phyloP scores from a whole-genome alignment of 2,888 invertebrate species.

The Perizoma affinitatum region DNA sequence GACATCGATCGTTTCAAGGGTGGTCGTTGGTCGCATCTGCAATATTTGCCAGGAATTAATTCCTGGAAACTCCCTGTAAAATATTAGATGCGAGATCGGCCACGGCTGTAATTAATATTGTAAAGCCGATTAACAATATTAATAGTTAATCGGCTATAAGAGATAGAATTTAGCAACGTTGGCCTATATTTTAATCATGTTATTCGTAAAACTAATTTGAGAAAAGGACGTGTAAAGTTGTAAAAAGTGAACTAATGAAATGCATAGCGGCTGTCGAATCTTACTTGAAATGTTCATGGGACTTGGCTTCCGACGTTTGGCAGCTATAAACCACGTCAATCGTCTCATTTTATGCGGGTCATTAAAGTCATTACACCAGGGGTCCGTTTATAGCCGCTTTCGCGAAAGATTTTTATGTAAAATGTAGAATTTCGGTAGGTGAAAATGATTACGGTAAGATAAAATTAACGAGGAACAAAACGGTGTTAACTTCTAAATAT shows the following conservation, averaged over 20 bases:
- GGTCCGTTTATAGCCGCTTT: conserved; percentile 39
- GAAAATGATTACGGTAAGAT: conserved; percentile 25
- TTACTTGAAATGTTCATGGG: conserved; percentile 30
- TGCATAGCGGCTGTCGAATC: conserved; percentile 22
- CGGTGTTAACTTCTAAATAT: conserved; percentile 4
- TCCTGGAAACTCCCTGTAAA: conserved; percentile 33
- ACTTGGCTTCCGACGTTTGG: conserved; percentile 31
- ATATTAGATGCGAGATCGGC: conserved; percentile 28
- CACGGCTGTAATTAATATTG: conserved; percentile 25
- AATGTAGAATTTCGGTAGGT: conserved; percentile 32
- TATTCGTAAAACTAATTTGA: conserved; percentile 14
- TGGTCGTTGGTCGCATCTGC: conserved; percentile 48
- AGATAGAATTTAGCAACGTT: neutral
- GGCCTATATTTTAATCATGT: neutral
- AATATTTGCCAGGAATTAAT: conserved; percentile 52
- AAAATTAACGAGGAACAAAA: conserved; percentile 24
- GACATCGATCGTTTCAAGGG: conserved; percentile 65
- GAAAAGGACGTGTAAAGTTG: conserved; percentile 20
- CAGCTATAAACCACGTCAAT: conserved; percentile 40
- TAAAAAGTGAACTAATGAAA: conserved; percentile 28
- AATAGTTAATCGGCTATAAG: too few species aligned
- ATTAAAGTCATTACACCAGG: conserved; percentile 42
- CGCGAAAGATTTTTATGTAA: conserved; percentile 37
- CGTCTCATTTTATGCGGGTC: conserved; percentile 41
- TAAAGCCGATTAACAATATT: conserved; percentile 20